Conservation (phyloP, 2,797 vertebrate species). For the Halcyon badia region DNA sequence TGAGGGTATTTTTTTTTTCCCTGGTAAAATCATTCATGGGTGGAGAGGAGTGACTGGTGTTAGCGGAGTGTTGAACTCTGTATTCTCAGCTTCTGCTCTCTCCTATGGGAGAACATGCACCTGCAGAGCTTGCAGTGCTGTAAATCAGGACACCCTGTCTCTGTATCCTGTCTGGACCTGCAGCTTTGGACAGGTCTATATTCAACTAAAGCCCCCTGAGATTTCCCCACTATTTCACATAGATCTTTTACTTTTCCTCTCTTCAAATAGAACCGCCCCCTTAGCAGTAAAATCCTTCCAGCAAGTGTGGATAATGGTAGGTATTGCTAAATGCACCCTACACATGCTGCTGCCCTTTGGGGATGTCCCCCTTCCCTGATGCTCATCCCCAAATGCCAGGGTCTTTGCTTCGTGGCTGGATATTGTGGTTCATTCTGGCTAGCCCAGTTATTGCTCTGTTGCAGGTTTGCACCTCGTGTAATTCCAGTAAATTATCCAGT, state of each 20-base stretch:
- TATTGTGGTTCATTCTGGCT: background rate
- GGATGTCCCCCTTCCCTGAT: background rate
- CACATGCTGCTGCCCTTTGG: rapidly evolving
- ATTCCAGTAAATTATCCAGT: background rate
- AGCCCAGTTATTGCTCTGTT: background rate
- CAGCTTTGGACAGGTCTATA: background rate
- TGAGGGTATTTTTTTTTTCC: background rate
- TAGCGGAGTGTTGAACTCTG: background rate
- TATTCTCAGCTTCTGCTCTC: background rate
- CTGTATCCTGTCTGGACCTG: background rate
- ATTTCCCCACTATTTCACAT: background rate
- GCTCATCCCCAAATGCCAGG: background rate
- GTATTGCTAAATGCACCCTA: background rate
- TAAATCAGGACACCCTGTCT: background rate
- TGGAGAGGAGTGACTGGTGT: background rate
- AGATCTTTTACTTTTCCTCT: background rate
- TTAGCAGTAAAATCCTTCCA: background rate
- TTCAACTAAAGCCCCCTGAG: background rate
- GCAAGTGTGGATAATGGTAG: background rate
- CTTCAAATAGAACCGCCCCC: background rate
- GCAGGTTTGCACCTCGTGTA: background rate
- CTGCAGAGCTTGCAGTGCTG: background rate
- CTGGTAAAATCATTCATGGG: background rate
- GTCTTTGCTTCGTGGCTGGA: background rate
- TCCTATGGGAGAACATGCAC: background rate